Evolutionary conservation across 2,888 invertebrate species (phyloP), one percentile per base, ranked within the genome.

Genomic region (Zygogramma bicolorata): DNA sequence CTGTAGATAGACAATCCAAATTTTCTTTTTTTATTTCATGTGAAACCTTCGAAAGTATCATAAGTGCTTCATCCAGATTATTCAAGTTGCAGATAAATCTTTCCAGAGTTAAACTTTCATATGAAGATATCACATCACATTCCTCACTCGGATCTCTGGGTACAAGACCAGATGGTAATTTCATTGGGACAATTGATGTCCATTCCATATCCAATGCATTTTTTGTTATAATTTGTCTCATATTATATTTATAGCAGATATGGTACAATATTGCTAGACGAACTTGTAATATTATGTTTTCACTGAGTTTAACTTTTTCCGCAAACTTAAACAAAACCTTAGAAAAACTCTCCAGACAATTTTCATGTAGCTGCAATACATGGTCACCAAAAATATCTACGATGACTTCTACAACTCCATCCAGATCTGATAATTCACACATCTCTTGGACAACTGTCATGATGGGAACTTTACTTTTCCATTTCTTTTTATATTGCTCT

Each of bases 81-180:
- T 81, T 71, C 67, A 81, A 71, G 25, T 78, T 72, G 53, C 18
- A 29, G 4, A 49, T 58, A 29, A 77, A 75, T 57, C 75, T 73
- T 18, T 81, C 78, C 3, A 85, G 63, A 40, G 75, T 79, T 31
- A 84, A 80, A 71, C 78, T 77, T 34, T 81, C 77, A 62, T 81
- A 84, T 4, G 80, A 78, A 5, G 83, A 79, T 8, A 83, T 79
- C 58, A 84, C 74, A 75, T 85, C 84, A 65, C 82, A 84, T 75
- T 81, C 78, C 60, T 84, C 83, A 38, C 81, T 82, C 13, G 80
- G 79, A 75, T 84, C 81, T 60, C 68, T 71, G 18, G 77, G 75
- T 38, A 77, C 73, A 8, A 71, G 38, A 3, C 71, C 75, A 18
- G 70, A 46, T 42, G 69, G 38, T 18, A 29, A 7, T 27, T 73